These are phyloP conservation scores for Whitmania pigra DNA, from an alignment of 1,140 invertebrate genomes.

Conservation along the genomic window DNA sequence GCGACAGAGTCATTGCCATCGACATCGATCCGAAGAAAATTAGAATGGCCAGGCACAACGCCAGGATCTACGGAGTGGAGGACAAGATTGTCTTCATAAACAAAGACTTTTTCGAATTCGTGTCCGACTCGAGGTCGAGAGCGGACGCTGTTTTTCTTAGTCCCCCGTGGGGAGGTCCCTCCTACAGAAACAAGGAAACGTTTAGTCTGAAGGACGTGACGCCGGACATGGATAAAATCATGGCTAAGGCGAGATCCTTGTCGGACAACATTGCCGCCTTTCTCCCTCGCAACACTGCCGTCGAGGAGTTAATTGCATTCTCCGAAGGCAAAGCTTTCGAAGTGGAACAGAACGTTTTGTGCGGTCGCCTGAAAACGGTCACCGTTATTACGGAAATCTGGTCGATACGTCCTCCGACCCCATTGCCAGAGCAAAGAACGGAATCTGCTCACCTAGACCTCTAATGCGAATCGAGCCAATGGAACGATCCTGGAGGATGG, in stretches of 20 bases:
- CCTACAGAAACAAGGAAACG: slow-evolving; percentile 49
- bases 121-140: slow-evolving; percentile 28
- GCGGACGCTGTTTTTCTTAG: slow-evolving; percentile 77
- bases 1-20: slow-evolving; percentile 78
- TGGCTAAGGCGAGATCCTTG: slow-evolving; percentile 32
- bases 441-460: too few relatives aligned
- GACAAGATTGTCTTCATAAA: slow-evolving; percentile 83
- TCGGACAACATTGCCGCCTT: slow-evolving; percentile 67
- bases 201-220: slow-evolving; percentile 70
- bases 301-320: slow-evolving; percentile 39
- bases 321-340: too few relatives aligned
- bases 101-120: slow-evolving; percentile 65
- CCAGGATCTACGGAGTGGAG: slow-evolving; percentile 70
- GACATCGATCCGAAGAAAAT: slow-evolving; percentile 84
- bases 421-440: too few relatives aligned
- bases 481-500: too few relatives aligned
- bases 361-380: too few relatives aligned
- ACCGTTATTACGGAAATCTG: too few relatives aligned
- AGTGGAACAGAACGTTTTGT: too few relatives aligned
- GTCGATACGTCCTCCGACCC: too few relatives aligned
- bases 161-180: slow-evolving; percentile 90
- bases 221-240: slow-evolving; percentile 29
- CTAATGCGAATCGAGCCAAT: too few relatives aligned
- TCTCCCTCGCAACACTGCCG: slow-evolving; percentile 74
- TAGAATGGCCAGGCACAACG: slow-evolving; percentile 72